phyloP scores from a whole-genome alignment of 2,888 invertebrate genomes.

The Lasioglossum leucozonium region DNA sequence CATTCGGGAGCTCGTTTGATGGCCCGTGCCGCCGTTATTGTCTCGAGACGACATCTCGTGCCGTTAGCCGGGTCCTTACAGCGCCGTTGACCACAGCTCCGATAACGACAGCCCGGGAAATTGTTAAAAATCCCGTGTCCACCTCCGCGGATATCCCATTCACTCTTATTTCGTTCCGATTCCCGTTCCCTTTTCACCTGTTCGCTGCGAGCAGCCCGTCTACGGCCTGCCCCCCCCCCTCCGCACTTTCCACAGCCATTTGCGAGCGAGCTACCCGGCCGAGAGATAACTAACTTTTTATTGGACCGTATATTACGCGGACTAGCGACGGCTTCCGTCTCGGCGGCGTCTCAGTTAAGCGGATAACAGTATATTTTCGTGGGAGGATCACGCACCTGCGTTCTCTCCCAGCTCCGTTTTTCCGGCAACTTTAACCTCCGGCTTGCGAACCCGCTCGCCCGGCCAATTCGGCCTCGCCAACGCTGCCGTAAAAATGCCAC shows the following conservation, averaged over 20 bases:
- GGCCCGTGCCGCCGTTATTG: slow-evolving; percentile 82
- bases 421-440: slow-evolving; percentile 37
- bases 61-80: slow-evolving; percentile 62
- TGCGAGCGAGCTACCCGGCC: slow-evolving; percentile 2
- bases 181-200: slow-evolving; percentile 19
- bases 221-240: background rate
- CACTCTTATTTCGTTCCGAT: slow-evolving; percentile 25
- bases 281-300: slow-evolving; percentile 82
- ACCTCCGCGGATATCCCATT: slow-evolving; percentile 43
- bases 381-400: slow-evolving; percentile 76
- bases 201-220: background rate
- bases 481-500: background rate
- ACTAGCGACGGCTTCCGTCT: slow-evolving; percentile 81
- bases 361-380: slow-evolving; percentile 82
- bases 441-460: slow-evolving; percentile 23
- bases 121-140: slow-evolving; percentile 77
- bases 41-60: slow-evolving; percentile 76
- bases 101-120: slow-evolving; percentile 80
- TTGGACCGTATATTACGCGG: slow-evolving; percentile 81
- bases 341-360: slow-evolving; percentile 81
- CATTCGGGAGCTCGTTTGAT: slow-evolving; percentile 84
- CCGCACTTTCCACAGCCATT: background rate
- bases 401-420: slow-evolving; percentile 53
- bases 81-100: slow-evolving; percentile 81
- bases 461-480: background rate